Evolutionary conservation across 2,888 invertebrate species (phyloP), one percentile per base, ranked within the genome.

Genomic region (Limnephilus auricula): DNA sequence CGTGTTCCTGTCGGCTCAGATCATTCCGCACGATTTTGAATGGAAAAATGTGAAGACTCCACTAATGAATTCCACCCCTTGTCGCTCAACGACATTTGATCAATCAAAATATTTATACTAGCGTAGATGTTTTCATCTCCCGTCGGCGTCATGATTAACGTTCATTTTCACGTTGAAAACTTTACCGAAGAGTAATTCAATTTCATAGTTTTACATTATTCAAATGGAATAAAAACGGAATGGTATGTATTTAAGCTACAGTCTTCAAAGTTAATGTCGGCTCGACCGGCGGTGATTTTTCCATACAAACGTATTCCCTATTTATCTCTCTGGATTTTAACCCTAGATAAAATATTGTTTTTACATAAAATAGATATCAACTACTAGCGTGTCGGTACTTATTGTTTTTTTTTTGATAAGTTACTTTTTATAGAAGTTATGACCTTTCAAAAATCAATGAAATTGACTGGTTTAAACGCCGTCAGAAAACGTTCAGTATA

Each of bases 21-120:
- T 87, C 78, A 78, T 40, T 40, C 45, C 85, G 31, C n/a, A 50
- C 10, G 37, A 83, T 37, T 85, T 85, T 85, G 37, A 85, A 85
- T 85, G 25, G 25, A 18, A 87, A 87, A 87, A 87, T 4, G 25
- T 12, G 34, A 25, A 78, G 34, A 18, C 34, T 87, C 15, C 78
- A 45, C 34, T 87, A 78, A 87, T 87, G 87, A 78, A 87, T 78
- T 87, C 87, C 32, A 34, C 50, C 87, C 87, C 78, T 87, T n/a
- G 87, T 87, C 65, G 25, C 18, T 65, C 87, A 65, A 78, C 50
- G 87, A 78, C 34, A 25, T 87, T 87, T 87, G 65, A 87, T 87
- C 87, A 87, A 32, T 65, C 87, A 65, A 31, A 30, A 87, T 87
- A 65, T 87, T 87, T 78, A n/a, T 78, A 32, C 65, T 37, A 13